A percentile compares a stretch with the other conserved stretches of the same genome.
These are phyloP conservation scores for Prunella himalayana DNA, from an alignment of 2,113 vertebrate genomes.

Conservation along the genomic window DNA sequence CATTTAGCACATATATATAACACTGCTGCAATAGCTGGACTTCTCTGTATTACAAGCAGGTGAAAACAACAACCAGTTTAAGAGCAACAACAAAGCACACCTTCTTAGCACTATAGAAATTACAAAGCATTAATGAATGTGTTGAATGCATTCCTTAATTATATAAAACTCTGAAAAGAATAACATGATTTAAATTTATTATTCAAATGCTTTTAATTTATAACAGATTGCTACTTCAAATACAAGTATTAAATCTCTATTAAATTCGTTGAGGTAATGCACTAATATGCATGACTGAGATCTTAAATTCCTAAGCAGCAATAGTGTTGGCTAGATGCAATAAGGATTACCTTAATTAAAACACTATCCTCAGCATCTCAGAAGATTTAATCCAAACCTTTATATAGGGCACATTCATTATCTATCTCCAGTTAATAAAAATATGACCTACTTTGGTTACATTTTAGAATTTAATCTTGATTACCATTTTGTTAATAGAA, in stretches of 20 bases:
- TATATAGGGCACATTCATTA: constrained; percentile 76
- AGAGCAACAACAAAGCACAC: constrained; percentile 54
- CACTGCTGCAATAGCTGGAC: neutral
- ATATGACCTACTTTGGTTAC: constrained; percentile 73
- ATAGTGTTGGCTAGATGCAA: constrained; percentile 73
- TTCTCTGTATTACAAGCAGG: neutral
- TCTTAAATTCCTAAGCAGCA: constrained; percentile 74
- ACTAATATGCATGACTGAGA: constrained; percentile 69
- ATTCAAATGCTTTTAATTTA: constrained; percentile 75
- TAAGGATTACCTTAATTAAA: constrained; percentile 81
- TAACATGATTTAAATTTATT: constrained; percentile 66
- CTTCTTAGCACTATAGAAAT: constrained; percentile 31
- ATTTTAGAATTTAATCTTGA: constrained; percentile 76
- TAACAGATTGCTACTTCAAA: constrained; percentile 77
- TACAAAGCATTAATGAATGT: constrained; percentile 12
- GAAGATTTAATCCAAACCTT: constrained; percentile 73
- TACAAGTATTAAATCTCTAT: constrained; percentile 75
- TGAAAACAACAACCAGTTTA: constrained; percentile 37
- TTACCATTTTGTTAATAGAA: constrained; percentile 80
- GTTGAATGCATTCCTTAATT: constrained; percentile 53
- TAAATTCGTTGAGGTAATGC: constrained; percentile 66
- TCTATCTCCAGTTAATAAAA: constrained; percentile 77
- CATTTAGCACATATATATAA: neutral
- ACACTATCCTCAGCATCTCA: constrained; percentile 69
- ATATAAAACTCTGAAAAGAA: constrained; percentile 68